phyloP scores from a whole-genome alignment of 23 tunicate genomes.

The Phallusia fumigata region DNA sequence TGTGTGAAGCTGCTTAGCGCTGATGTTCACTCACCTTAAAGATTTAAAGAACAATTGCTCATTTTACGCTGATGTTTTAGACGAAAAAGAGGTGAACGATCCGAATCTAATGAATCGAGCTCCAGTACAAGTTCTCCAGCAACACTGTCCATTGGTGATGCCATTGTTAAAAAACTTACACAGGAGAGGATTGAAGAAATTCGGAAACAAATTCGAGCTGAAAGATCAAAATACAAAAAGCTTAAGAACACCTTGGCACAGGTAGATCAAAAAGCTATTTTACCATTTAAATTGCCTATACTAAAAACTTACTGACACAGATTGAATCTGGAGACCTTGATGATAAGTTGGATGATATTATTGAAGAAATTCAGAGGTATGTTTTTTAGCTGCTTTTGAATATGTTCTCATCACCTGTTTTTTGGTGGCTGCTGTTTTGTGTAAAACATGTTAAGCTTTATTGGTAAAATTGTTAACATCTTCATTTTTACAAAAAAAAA shows the following conservation, averaged over 20 bases:
- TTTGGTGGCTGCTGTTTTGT: no score
- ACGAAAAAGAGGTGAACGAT: conserved; percentile 60
- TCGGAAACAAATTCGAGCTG: conserved; percentile 52
- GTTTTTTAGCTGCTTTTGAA: neutral
- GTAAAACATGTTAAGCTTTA: no score
- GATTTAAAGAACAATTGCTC: no score
- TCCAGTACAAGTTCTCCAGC: conserved; percentile 33
- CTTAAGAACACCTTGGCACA: conserved; percentile 57
- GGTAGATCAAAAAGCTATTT: no score
- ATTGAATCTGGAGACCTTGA: conserved; percentile 63
- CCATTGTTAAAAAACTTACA: conserved; percentile 51
- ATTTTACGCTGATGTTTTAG: conserved; percentile 8
- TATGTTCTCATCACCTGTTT: no score
- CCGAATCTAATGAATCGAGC: conserved; percentile 53
- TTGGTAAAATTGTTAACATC: no score
- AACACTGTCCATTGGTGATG: conserved; percentile 42
- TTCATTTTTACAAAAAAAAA: no score
- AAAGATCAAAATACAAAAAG: conserved; percentile 61
- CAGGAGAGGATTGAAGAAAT: conserved; percentile 77
- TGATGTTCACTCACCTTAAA: no score
- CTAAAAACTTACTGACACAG: conserved; percentile 1
- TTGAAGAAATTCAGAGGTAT: conserved; percentile 26
- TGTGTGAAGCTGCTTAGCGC: no score
- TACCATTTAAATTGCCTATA: no score
- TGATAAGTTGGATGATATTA: conserved; percentile 69